Evolutionary conservation across 2,113 vertebrate species (phyloP), one percentile per base, ranked within the genome.

Genomic region (Hippotragus niger): DNA sequence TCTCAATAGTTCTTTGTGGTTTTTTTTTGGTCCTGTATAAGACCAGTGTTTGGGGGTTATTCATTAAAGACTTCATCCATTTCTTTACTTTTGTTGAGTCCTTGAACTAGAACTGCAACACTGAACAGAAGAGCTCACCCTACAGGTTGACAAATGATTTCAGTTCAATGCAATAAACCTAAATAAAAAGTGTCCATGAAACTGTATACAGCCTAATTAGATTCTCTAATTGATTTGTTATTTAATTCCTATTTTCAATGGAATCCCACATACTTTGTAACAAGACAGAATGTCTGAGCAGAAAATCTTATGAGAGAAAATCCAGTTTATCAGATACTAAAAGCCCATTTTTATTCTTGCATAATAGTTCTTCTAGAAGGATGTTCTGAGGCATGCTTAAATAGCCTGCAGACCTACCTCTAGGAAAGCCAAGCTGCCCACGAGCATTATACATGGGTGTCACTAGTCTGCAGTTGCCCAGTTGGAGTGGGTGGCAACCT

Each of bases 221-320:
- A 93, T 94, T 94, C 19, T 88, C 62, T 88, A 55, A 91, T 78
- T 40, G 9, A 88, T 67, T 92, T 95, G 21, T 74, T 95, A 58
- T 87, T 95, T 91, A 85, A 94, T 95, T 80, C 36, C 57, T 90
- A 29, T 92, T 80, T 88, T 94, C 53, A 57, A 0, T 85, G 90
- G 81, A 67, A 86, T 97, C 50, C 12, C 9, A 8, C 87, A 50
- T 88, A 95, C 53, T 96, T 95, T 94, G 47, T 53, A 92, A 95
- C 43, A 91, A 97, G 97, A 96, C 82, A 95, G 96, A 96, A 95
- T 91, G 95, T 97, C 90, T 97, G 82, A 95, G 36, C 27, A 53
- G 57, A 88, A 90, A 88, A 43, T 93, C 40, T 55, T 92, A 25
- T 3, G 47, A 88, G n/a, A 97, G 67, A 82, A 92, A 90, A 94